Percentiles rank a stretch among this genome's conserved stretches.
Evolutionary conservation across 1,140 invertebrate genomes (phyloP).

Genomic region (Asbolus verrucosus): DNA sequence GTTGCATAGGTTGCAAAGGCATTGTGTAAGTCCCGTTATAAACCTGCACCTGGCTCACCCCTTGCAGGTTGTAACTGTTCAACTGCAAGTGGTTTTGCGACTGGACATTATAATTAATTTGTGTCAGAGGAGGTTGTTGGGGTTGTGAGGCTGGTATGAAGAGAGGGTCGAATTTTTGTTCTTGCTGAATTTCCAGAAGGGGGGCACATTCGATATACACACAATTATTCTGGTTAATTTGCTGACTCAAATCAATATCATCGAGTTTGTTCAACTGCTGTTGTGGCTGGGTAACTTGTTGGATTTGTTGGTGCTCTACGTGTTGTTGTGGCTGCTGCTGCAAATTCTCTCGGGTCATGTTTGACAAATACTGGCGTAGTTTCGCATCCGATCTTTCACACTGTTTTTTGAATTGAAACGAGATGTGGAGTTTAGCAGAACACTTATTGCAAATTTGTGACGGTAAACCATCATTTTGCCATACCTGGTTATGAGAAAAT

Average conservation of each 20-base stretch:
- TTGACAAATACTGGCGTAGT: constrained; percentile 60
- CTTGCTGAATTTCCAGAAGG: constrained; percentile 49
- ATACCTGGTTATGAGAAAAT: constrained; percentile 63
- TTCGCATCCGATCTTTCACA: constrained; percentile 65
- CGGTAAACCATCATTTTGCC: constrained; percentile 66
- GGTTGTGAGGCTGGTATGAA: constrained; percentile 29
- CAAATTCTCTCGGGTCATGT: constrained; percentile 44
- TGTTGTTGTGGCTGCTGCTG: constrained; percentile 49
- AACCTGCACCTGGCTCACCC: constrained; percentile 56
- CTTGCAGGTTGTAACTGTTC: constrained; percentile 53
- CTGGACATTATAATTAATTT: constrained; percentile 57
- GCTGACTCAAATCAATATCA: constrained; percentile 35
- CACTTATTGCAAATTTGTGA: constrained; percentile 66
- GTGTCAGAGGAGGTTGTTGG: constrained; percentile 47
- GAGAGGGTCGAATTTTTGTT: constrained; percentile 46
- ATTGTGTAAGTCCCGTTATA: constrained; percentile 55
- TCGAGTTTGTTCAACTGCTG: constrained; percentile 43
- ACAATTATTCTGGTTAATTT: constrained; percentile 47
- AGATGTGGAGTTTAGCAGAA: constrained; percentile 65
- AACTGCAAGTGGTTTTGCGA: constrained; percentile 53
- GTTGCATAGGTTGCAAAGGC: constrained; percentile 53
- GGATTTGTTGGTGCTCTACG: constrained; percentile 48
- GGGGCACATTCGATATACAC: constrained; percentile 57
- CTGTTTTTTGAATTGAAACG: constrained; percentile 65
- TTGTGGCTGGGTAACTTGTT: constrained; percentile 41